These are phyloP conservation scores for Microplitis mediator DNA, from an alignment of 1,140 invertebrate genomes.

Conservation along the genomic window DNA sequence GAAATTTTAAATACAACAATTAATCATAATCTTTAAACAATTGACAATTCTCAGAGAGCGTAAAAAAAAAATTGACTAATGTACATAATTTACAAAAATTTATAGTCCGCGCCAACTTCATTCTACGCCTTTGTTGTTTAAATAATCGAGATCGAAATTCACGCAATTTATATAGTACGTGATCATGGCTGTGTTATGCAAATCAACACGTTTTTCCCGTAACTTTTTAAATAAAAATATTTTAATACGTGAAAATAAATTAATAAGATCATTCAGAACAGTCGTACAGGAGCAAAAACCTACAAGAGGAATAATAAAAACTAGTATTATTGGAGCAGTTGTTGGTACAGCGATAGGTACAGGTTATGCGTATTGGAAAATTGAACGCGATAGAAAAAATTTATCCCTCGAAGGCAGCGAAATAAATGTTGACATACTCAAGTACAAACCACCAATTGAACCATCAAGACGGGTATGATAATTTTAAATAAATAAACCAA, in stretches of 20 bases:
- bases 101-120: no score
- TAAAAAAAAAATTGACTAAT: no score
- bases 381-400: conserved; percentile 55
- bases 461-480: conserved; percentile 56
- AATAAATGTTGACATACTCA: conserved; percentile 57
- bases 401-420: conserved; percentile 57
- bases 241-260: conserved; percentile 17
- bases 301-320: conserved; percentile 53
- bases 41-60: no score
- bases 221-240: conserved; percentile 30
- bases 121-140: no score
- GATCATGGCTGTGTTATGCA: conserved; percentile 46
- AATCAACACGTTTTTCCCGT: conserved; percentile 37
- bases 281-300: conserved; percentile 40
- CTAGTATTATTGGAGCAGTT: conserved; percentile 61
- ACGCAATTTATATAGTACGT: background rate
- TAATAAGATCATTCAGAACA: conserved; percentile 34
- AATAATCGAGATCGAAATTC: no score
- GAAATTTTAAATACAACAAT: no score
- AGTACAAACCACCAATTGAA: conserved; percentile 60
- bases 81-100: no score
- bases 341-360: conserved; percentile 61
- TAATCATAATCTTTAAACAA: no score
- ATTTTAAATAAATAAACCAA: conserved; percentile 24
- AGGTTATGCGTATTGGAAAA: conserved; percentile 60